These are phyloP conservation scores for Pipistrellus kuhlii DNA, from an alignment of 2,797 vertebrate species.

Conservation along the genomic window DNA sequence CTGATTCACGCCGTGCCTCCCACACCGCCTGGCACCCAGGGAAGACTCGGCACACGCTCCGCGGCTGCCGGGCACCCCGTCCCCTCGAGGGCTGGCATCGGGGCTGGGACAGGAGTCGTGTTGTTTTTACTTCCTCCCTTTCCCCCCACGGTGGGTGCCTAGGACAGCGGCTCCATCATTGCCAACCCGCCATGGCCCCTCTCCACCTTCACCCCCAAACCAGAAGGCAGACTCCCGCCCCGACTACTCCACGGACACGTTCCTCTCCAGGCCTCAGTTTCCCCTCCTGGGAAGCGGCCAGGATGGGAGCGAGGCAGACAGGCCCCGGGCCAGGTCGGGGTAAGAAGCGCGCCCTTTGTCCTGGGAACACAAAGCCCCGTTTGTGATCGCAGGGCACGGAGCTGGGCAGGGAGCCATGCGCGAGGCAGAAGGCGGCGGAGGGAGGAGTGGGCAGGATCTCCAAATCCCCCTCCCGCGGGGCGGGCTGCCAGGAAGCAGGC, in stretches of 20 bases:
- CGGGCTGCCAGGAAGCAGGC: conserved; percentile 23
- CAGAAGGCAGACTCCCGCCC: not conserved
- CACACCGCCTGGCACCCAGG: conserved; percentile 57
- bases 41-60: not conserved
- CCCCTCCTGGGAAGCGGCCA: not conserved
- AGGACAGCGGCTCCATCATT: fast-evolving
- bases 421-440: conserved; percentile 3
- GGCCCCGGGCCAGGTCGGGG: not conserved
- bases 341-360: not conserved
- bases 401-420: conserved; percentile 72
- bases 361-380: conserved; percentile 61
- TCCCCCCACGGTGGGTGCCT: not conserved
- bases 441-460: not conserved
- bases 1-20: conserved; percentile 69
- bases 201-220: not conserved
- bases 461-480: not conserved
- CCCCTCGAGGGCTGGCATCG: not conserved
- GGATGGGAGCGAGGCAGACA: not conserved
- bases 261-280: not conserved
- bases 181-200: not conserved
- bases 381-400: conserved; percentile 34
- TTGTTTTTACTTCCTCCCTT: not conserved
- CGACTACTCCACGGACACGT: not conserved
- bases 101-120: not conserved
- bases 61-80: not conserved